Evolutionary conservation across 2,113 vertebrate genomes (phyloP).

Genomic region (Eulemur rufifrons): DNA sequence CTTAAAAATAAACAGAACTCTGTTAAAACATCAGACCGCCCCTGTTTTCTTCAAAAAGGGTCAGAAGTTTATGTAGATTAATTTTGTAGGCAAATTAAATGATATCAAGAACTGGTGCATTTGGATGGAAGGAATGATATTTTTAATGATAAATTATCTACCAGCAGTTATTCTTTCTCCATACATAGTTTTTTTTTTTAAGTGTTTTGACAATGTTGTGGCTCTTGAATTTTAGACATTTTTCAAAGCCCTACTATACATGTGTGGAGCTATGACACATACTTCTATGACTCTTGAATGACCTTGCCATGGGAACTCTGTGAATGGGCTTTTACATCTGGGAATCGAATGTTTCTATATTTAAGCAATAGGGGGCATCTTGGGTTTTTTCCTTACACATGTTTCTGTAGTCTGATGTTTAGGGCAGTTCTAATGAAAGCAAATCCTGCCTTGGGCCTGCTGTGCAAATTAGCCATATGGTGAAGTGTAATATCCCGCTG

Average conservation of each 20-base stretch:
- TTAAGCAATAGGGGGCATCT: conserved; percentile 82
- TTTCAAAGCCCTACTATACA: conserved; percentile 34
- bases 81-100: neutral
- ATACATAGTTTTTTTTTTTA: neutral
- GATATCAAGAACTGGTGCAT: neutral
- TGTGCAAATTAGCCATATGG: conserved; percentile 85
- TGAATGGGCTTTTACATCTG: conserved; percentile 54
- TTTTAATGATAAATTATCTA: conserved; percentile 51
- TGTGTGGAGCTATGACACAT: neutral
- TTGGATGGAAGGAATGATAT: conserved; percentile 46
- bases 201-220: conserved; percentile 11
- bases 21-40: conserved; percentile 46
- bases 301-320: neutral
- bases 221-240: conserved; percentile 33
- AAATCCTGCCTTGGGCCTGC: conserved; percentile 77
- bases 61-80: conserved; percentile 21
- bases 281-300: neutral
- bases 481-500: conserved; percentile 85
- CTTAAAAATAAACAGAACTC: conserved; percentile 54
- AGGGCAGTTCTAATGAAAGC: conserved; percentile 79
- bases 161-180: conserved; percentile 26
- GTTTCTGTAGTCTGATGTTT: conserved; percentile 74
- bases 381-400: conserved; percentile 67
- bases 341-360: conserved; percentile 47
- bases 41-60: conserved; percentile 20